Base-by-base conservation (phyloP, 2,888 invertebrate genomes). In the Crematogaster levior region DNA sequence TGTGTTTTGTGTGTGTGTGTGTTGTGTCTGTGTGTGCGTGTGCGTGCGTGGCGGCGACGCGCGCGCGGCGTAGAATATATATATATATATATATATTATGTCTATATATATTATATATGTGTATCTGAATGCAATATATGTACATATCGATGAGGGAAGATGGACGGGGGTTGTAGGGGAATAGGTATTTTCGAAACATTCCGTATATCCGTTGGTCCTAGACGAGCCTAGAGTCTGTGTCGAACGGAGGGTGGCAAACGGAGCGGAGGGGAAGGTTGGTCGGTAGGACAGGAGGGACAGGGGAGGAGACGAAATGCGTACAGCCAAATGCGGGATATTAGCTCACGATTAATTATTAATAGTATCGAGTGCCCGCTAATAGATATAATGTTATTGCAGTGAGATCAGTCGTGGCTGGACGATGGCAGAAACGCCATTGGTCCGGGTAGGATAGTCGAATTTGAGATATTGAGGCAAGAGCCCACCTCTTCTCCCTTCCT, bases 341-440 rank as follows among this genome's bases (percentile, higher is more conserved):
- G 90, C 90, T 85, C 85, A 74, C 87, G 91, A 91, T 90, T 90
- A 90, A 90, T 90, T 90, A 90, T 90, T 91, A 91, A 90, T 90
- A 91, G 90, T 83, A 91, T 89, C 85, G 90, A 91, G 90, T 91
- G 89, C 65, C 75, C 85, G 91, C 89, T 90, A 90, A 91, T 89
- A 89, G 89, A 90, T 91, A 88, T 89, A 90, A 90, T 87, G 90
- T 89, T 89, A 90, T 90, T 88, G 87, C 73, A 85, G 61, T 82
- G 85, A 84, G 86, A 88, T 90, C 89, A 88, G 90, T 88, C 86
- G 89, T 84, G 79, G 84, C 81, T 63, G 88, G 63, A 75, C 87
- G 87, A 83, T 82, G 84, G 83, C 77, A 72, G 77, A 56, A 70
- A 46, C 77, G 77, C 77, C 70, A 79, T 79, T 79, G 77, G 77